Evolutionary conservation across 2,888 invertebrate species (phyloP).

Genomic region (Labia minor): DNA sequence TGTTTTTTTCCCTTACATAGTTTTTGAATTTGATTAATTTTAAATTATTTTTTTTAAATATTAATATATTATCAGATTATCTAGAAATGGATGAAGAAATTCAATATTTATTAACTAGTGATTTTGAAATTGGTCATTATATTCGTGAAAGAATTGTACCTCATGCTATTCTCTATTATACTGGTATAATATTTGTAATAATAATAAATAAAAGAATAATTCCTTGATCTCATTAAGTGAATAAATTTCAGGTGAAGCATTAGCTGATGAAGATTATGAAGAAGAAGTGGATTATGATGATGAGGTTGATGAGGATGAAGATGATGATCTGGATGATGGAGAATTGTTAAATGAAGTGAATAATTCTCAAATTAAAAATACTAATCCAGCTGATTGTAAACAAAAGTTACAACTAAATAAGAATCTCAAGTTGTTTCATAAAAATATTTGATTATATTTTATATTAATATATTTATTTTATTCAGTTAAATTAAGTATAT

Average conservation of each 20-base stretch:
- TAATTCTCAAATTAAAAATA: constrained; percentile 18
- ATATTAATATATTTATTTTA: neutral
- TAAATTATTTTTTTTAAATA: too few relatives aligned
- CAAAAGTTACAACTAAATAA: constrained; percentile 47
- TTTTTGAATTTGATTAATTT: neutral
- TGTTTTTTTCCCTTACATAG: constrained; percentile 7
- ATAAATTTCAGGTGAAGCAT: constrained; percentile 36
- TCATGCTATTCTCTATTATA: constrained; percentile 92
- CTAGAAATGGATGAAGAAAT: constrained; percentile 80
- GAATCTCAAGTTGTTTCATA: neutral
- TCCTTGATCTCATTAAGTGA: neutral
- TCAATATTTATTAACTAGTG: constrained; percentile 75
- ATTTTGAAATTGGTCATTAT: constrained; percentile 98
- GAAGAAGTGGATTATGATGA: constrained; percentile 33
- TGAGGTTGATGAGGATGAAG: constrained; percentile 35
- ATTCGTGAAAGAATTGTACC: constrained; percentile 93
- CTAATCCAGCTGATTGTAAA: constrained; percentile 55
- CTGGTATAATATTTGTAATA: constrained; percentile 46
- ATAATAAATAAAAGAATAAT: too few relatives aligned
- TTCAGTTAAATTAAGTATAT: neutral
- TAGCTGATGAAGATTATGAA: constrained; percentile 54
- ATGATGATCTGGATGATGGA: constrained; percentile 50
- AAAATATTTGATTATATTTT: neutral
- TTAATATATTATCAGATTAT: constrained; percentile 61
- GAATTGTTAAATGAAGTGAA: constrained; percentile 38